Percentiles rank a stretch among this genome's conserved stretches.
Evolutionary conservation across 35 echinoderm and acorn worm genomes (phyloP).

Genomic region (Stichopus chloronotus): DNA sequence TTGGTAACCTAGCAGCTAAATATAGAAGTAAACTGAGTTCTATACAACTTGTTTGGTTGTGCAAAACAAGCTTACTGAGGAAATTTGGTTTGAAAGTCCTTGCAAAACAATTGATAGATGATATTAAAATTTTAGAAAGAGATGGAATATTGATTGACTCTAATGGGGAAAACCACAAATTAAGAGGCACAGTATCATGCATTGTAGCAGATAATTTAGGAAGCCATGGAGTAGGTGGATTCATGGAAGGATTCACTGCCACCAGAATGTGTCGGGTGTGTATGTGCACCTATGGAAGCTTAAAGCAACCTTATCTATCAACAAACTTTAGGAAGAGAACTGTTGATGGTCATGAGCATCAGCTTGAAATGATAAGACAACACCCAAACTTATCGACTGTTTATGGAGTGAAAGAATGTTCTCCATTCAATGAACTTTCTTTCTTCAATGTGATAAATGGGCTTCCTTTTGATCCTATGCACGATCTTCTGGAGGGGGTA

Average conservation of each 20-base stretch:
- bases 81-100: slow-evolving; percentile 58
- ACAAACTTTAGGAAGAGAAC: slow-evolving; percentile 22
- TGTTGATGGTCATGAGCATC: slow-evolving; percentile 12
- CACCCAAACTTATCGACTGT: slow-evolving; percentile 6
- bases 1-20: slow-evolving; percentile 58
- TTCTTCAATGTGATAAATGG: slow-evolving; percentile 41
- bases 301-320: slow-evolving; percentile 14
- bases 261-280: slow-evolving; percentile 56
- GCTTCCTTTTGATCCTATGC: slow-evolving; percentile 47
- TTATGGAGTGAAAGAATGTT: slow-evolving; percentile 27
- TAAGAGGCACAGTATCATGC: slow-evolving; percentile 67
- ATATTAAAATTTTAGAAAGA: slow-evolving; percentile 60
- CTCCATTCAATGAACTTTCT: slow-evolving; percentile 3
- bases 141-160: slow-evolving; percentile 46
- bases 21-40: slow-evolving; percentile 50
- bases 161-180: slow-evolving; percentile 40
- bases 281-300: slow-evolving; percentile 50
- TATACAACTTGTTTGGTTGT: slow-evolving; percentile 67
- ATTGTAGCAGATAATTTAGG: slow-evolving; percentile 67
- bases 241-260: slow-evolving; percentile 65
- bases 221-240: slow-evolving; percentile 61
- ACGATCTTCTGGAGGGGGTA: slow-evolving; percentile 54
- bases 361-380: slow-evolving; percentile 37
- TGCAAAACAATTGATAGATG: slow-evolving; percentile 50
- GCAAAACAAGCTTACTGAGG: slow-evolving; percentile 53